A percentile compares a stretch with the other conserved stretches of the same genome.
Evolutionary conservation across 2,888 invertebrate species (phyloP).

Genomic region (Drosophila hamatofila): DNA sequence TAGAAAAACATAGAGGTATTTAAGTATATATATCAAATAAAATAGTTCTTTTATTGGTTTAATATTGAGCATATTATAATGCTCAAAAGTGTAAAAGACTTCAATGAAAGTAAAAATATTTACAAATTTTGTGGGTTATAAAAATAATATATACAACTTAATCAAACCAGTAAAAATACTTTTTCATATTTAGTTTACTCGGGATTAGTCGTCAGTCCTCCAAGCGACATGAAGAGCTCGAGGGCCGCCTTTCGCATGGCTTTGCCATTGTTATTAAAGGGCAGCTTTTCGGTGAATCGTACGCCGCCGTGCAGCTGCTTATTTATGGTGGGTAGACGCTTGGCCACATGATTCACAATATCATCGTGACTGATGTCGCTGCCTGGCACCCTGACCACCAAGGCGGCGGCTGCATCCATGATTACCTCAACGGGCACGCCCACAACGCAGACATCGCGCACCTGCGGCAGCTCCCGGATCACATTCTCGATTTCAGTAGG

Average conservation of each 20-base stretch:
- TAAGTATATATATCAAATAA: too few relatives aligned
- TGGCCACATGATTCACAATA: slow-evolving; percentile 53
- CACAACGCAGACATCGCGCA: slow-evolving; percentile 71
- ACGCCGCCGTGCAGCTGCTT: slow-evolving; percentile 75
- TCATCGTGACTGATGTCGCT: slow-evolving; percentile 45
- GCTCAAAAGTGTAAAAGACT: too few relatives aligned
- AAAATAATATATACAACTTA: background rate
- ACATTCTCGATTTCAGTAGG: slow-evolving; percentile 77
- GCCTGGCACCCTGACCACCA: slow-evolving; percentile 36
- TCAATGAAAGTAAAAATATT: too few relatives aligned
- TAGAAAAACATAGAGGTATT: too few relatives aligned
- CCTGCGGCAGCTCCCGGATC: slow-evolving; percentile 67
- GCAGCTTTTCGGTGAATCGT: slow-evolving; percentile 69
- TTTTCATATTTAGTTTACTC: background rate
- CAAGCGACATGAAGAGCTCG: slow-evolving; percentile 48
- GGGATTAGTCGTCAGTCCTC: background rate
- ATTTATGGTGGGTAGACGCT: slow-evolving; percentile 37
- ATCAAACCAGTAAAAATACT: background rate
- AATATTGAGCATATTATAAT: too few relatives aligned
- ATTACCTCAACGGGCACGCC: slow-evolving; percentile 47
- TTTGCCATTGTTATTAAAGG: slow-evolving; percentile 75
- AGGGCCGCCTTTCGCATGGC: slow-evolving; percentile 55
- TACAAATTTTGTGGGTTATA: background rate
- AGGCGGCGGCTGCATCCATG: slow-evolving; percentile 52
- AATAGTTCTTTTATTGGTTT: background rate